Conservation (phyloP, 2,797 vertebrate species). For the Oreochromis grahami region DNA sequence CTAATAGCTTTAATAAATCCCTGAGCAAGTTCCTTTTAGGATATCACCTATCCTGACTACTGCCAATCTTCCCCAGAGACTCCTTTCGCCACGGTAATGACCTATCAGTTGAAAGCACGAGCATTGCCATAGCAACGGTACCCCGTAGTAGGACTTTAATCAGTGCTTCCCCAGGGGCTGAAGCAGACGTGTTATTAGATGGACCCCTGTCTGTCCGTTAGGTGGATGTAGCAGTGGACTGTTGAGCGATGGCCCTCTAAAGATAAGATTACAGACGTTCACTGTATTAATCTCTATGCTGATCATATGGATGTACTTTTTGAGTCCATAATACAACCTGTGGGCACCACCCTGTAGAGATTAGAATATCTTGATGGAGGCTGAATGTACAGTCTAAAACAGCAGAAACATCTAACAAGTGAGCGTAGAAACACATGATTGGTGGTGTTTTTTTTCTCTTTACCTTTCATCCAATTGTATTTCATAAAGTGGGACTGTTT, state of each 20-base stretch:
- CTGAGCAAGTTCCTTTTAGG: conserved; percentile 39
- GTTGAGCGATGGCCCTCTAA: conserved; percentile 21
- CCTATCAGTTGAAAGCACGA: conserved; percentile 40
- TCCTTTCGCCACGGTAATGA: conserved; percentile 56
- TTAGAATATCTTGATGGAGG: neutral
- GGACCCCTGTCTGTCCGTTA: conserved; percentile 41
- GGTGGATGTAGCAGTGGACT: conserved; percentile 40
- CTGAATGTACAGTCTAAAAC: neutral
- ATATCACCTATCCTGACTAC: conserved; percentile 34
- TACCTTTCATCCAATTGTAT: conserved; percentile 19
- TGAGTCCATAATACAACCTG: conserved; percentile 5
- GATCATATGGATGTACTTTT: conserved; percentile 9
- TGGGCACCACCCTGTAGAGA: neutral
- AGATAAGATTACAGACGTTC: conserved; percentile 30
- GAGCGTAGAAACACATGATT: conserved; percentile 19
- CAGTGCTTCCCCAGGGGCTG: conserved; percentile 47
- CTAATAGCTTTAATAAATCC: conserved; percentile 41
- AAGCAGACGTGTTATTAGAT: conserved; percentile 38
- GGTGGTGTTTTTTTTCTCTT: neutral
- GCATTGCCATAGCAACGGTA: conserved; percentile 53
- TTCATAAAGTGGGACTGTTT: conserved; percentile 40
- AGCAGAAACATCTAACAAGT: neutral
- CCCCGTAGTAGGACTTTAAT: conserved; percentile 56
- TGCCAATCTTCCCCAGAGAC: conserved; percentile 49
- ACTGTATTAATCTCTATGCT: neutral